These are phyloP conservation scores for Leptoteleia sp. DNA, from an alignment of 1,140 invertebrate genomes.

Conservation along the genomic window DNA sequence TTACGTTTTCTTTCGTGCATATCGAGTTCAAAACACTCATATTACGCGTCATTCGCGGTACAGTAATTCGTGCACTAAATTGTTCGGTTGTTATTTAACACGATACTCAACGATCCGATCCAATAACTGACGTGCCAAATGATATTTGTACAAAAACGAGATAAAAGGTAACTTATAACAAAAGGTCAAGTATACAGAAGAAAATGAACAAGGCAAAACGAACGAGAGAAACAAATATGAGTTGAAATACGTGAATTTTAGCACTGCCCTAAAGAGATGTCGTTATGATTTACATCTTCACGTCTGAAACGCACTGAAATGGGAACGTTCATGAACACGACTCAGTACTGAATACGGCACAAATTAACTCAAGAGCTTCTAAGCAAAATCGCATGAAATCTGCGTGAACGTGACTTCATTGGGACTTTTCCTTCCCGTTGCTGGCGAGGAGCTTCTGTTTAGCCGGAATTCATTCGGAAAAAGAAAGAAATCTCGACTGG, in stretches of 20 bases:
- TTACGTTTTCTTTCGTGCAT: constrained; percentile 30
- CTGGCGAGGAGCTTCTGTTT: background rate
- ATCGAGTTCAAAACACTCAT: constrained; percentile 20
- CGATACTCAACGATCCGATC: constrained; percentile 62
- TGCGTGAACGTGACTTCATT: constrained; percentile 17
- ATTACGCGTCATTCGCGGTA: constrained; percentile 21
- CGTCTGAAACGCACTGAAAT: constrained; percentile 59
- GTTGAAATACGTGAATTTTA: constrained; percentile 39
- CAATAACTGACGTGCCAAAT: constrained; percentile 68
- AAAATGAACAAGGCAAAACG: constrained; percentile 33
- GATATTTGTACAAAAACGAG: constrained; percentile 64
- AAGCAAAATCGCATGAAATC: constrained; percentile 32
- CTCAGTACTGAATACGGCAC: constrained; percentile 23
- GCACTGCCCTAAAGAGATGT: constrained; percentile 51
- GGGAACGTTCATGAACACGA: constrained; percentile 34
- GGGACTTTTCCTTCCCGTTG: constrained; percentile 18
- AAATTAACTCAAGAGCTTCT: constrained; percentile 40
- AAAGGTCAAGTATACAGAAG: constrained; percentile 22
- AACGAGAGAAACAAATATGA: constrained; percentile 26
- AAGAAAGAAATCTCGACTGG: constrained; percentile 30
- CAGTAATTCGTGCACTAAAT: constrained; percentile 16
- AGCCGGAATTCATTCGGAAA: background rate
- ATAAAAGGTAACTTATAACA: constrained; percentile 7
- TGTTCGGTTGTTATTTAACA: constrained; percentile 25
- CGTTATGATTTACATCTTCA: constrained; percentile 59